phyloP scores from a whole-genome alignment of 2,888 invertebrate species.

The Apotomis turbidana region DNA sequence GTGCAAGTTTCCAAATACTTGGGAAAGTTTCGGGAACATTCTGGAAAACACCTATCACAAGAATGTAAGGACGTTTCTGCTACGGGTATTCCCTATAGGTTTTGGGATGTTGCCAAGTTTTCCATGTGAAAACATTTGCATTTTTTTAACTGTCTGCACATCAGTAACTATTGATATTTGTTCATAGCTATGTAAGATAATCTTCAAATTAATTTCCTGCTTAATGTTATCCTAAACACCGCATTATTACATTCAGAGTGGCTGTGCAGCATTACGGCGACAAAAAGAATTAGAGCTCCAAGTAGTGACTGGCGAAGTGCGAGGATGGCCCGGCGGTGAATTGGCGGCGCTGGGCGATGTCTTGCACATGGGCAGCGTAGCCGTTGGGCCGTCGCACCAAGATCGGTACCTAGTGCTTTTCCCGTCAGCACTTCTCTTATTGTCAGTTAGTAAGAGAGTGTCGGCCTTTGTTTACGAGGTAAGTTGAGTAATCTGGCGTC shows the following conservation, averaged over 20 bases:
- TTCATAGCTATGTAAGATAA: too few species aligned
- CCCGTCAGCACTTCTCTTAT: constrained; percentile 92
- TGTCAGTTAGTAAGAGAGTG: constrained; percentile 95
- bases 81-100: too few species aligned
- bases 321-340: constrained; percentile 94
- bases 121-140: too few species aligned
- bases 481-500: constrained; percentile 47
- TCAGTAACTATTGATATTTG: too few species aligned
- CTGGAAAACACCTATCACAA: too few species aligned
- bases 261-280: constrained; percentile 93
- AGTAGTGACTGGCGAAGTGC: constrained; percentile 96
- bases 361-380: constrained; percentile 95
- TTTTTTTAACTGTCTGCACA: too few species aligned
- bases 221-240: too few species aligned
- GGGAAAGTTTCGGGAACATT: too few species aligned
- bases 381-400: constrained; percentile 91
- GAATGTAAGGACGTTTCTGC: too few species aligned
- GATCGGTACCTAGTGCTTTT: constrained; percentile 97
- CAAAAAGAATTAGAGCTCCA: constrained; percentile 98
- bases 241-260: constrained; percentile 84
- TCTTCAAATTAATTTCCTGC: too few species aligned
- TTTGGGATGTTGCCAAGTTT: too few species aligned
- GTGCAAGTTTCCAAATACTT: too few species aligned
- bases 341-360: constrained; percentile 90
- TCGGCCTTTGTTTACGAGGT: constrained; percentile 98